These are phyloP conservation scores for Drosophila gunungcola DNA, from an alignment of 1,140 invertebrate genomes.

Conservation along the genomic window DNA sequence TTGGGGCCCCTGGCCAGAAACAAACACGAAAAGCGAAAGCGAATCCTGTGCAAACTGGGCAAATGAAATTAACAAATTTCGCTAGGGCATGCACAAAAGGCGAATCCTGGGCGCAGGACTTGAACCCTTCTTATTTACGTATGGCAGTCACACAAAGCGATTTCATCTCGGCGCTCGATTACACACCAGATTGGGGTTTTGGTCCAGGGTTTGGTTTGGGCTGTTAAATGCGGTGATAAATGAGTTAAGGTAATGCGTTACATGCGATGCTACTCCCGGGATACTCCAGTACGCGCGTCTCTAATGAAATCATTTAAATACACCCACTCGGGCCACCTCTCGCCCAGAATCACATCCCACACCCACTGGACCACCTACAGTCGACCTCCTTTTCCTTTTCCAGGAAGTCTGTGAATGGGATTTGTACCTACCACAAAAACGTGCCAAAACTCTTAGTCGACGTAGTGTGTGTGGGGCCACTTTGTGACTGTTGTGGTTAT, in stretches of 20 bases:
- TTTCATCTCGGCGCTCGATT: conserved; percentile 68
- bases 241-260: conserved; percentile 79
- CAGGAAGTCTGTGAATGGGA: conserved; percentile 2
- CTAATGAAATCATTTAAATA: conserved; percentile 83
- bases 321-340: conserved; percentile 46
- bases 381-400: conserved; percentile 13
- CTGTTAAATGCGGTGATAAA: conserved; percentile 79
- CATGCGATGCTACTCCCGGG: conserved; percentile 58
- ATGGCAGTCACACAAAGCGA: conserved; percentile 80
- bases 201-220: conserved; percentile 13
- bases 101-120: conserved; percentile 12
- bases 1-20: conserved; percentile 18
- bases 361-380: conserved; percentile 6
- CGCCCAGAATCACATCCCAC: conserved; percentile 31
- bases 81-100: conserved; percentile 66
- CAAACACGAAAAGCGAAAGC: conserved; percentile 40
- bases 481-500: conserved; percentile 28
- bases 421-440: conserved; percentile 59
- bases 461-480: conserved; percentile 8
- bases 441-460: conserved; percentile 48
- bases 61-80: conserved; percentile 80
- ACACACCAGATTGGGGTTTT: conserved; percentile 51
- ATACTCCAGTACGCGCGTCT: conserved; percentile 64
- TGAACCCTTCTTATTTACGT: conserved; percentile 66
- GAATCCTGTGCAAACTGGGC: conserved; percentile 66